A percentile compares a stretch with the other conserved stretches of the same genome.
Conservation (phyloP, 2,888 invertebrate species). For the Trichacis sp. region DNA sequence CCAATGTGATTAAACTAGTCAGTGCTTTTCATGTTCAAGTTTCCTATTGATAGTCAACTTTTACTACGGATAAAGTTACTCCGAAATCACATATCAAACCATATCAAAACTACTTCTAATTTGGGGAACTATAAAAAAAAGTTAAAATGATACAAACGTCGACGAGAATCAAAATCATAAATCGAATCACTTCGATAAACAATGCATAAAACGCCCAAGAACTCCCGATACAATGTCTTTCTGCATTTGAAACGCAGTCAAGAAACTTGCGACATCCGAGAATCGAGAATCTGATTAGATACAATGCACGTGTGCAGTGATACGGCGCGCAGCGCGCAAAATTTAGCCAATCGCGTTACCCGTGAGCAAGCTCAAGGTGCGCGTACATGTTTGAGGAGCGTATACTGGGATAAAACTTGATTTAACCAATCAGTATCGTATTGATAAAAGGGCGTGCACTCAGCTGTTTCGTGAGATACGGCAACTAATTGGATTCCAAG, state of each 20-base stretch:
- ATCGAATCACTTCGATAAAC: too few relatives aligned
- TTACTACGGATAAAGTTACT: too few relatives aligned
- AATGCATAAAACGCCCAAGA: too few relatives aligned
- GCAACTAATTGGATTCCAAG: conserved; percentile 30
- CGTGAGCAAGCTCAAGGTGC: not conserved
- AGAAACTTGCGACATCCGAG: conserved; percentile 10
- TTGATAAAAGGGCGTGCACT: conserved; percentile 36
- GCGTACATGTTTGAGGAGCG: conserved; percentile 4
- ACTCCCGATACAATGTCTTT: too few relatives aligned
- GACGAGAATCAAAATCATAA: too few relatives aligned
- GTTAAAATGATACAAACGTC: too few relatives aligned
- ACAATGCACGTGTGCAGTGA: conserved; percentile 17
- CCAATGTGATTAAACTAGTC: too few relatives aligned
- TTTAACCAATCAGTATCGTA: conserved; percentile 41
- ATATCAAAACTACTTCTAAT: too few relatives aligned
- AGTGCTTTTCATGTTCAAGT: too few relatives aligned
- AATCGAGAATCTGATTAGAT: conserved; percentile 35
- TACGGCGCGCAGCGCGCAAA: conserved; percentile 16
- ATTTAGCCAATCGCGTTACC: conserved; percentile 29
- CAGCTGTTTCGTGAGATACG: conserved; percentile 13
- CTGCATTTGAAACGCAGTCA: not conserved
- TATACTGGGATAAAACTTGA: conserved; percentile 31
- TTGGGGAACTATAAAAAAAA: too few relatives aligned
- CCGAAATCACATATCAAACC: too few relatives aligned
- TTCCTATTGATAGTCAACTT: too few relatives aligned